A percentile compares a stretch with the other conserved stretches of the same genome.
These are phyloP conservation scores for Ryuthela nishihirai DNA, from an alignment of 2,888 invertebrate genomes.

Conservation along the genomic window DNA sequence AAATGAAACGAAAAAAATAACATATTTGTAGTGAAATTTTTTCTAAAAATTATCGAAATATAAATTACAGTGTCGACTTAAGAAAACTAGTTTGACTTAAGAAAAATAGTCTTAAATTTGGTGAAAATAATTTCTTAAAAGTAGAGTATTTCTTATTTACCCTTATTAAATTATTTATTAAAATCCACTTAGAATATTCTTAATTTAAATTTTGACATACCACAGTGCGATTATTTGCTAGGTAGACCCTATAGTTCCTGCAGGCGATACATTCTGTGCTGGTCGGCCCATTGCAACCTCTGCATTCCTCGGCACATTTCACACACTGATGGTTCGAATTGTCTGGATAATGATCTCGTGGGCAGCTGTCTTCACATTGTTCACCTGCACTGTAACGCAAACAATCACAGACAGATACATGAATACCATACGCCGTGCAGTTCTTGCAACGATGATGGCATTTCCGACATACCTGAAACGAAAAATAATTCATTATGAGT, in stretches of 20 bases:
- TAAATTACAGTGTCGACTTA: no score
- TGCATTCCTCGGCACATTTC: slow-evolving; percentile 75
- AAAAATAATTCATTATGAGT: no score
- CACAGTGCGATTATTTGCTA: slow-evolving; percentile 47
- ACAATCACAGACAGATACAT: slow-evolving; percentile 75
- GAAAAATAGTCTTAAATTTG: no score
- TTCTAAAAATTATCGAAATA: no score
- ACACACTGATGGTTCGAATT: slow-evolving; percentile 66
- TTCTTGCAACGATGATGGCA: slow-evolving; percentile 86
- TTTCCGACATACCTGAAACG: slow-evolving; percentile 67
- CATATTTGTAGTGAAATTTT: no score
- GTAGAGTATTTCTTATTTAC: no score
- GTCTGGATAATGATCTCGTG: slow-evolving; percentile 77
- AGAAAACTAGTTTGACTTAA: no score
- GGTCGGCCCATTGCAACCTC: slow-evolving; percentile 74
- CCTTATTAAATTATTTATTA: no score
- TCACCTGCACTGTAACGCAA: slow-evolving; percentile 78
- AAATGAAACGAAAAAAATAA: no score
- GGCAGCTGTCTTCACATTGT: slow-evolving; percentile 84
- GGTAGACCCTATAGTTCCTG: slow-evolving; percentile 68
- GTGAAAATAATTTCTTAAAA: no score
- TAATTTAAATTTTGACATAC: no score
- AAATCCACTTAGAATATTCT: no score
- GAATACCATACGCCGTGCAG: slow-evolving; percentile 84
- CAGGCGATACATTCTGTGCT: slow-evolving; percentile 72